Base-by-base conservation (phyloP, 2,888 invertebrate genomes). In the Heliconius charithonia region DNA sequence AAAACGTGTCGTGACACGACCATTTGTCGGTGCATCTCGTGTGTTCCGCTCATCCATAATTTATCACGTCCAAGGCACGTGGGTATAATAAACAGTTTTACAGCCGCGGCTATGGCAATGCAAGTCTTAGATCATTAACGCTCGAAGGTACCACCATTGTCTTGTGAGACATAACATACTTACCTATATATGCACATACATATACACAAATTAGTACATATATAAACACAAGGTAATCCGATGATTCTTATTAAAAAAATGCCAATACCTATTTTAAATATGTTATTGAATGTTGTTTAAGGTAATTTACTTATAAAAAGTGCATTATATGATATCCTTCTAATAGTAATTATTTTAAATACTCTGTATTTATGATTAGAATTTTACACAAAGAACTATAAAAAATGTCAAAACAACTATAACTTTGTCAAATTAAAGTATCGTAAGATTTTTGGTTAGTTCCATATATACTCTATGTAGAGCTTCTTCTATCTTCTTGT, bases 11-110 rank as follows among this genome's bases (percentile, higher is more conserved):
- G 90, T 90, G 90, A 88, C 88, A 85, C 78, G 82, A 76, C 75
- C 84, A 83, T 85, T 85, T 85, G 85, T 86, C 66, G 85, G 83
- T 85, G 84, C 86, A 85, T 87, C 85, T 84, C 84, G 84, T 86
- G 81, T 85, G 83, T 83, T 80, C 78, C 78, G 80, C 84, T 88
- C 85, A 89, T 90, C 85, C 86, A 90, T 91, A 88, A 91, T 92
- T 87, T 87, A 92, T 90, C 89, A 90, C 88, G 88, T 86, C 81
- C 72, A 63, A 82, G 88, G 88, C 93, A 92, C 93, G 93, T 93
- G 93, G 89, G 83, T 77, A 69, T 86, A 85, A 87, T 89, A 88
- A 88, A 88, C 86, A 84, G 85, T 89, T 90, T 90, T 87, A 90
- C 87, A 83, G 86, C 86, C 85, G 85, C 37, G 67, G 67, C 67